Evolutionary conservation across 2,888 invertebrate species (phyloP).

Genomic region (Sepioteuthis lessoniana): DNA sequence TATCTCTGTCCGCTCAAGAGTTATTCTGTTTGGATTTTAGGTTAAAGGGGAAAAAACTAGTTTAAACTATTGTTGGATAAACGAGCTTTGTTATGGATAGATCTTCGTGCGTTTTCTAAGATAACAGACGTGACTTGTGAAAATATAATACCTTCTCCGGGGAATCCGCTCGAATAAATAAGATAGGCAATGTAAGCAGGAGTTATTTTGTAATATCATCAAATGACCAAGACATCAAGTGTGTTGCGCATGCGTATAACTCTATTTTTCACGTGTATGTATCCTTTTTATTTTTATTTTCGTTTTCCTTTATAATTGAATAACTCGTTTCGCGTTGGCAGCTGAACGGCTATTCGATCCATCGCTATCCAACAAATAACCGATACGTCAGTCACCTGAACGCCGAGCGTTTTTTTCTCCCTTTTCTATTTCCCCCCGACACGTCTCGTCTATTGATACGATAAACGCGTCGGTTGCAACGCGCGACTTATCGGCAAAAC

Average conservation of each 20-base stretch:
- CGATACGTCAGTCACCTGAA: conserved; percentile 2
- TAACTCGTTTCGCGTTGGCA: not conserved
- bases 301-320: not conserved
- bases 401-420: not conserved
- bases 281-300: not conserved
- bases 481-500: conserved; percentile 23
- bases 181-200: not conserved
- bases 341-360: not conserved
- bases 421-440: not conserved
- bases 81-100: not conserved
- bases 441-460: not conserved
- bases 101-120: not conserved
- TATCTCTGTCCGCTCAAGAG: not conserved
- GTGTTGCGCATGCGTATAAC: not conserved
- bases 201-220: not conserved
- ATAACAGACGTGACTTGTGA: not conserved
- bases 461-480: conserved; percentile 9
- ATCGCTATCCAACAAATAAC: conserved; percentile 18
- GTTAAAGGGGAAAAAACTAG: not conserved
- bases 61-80: not conserved
- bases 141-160: not conserved
- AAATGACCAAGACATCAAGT: not conserved
- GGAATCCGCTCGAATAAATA: not conserved
- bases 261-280: not conserved
- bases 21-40: not conserved